phyloP scores from a whole-genome alignment of 1,140 invertebrate genomes.

The Procambarus clarkii region DNA sequence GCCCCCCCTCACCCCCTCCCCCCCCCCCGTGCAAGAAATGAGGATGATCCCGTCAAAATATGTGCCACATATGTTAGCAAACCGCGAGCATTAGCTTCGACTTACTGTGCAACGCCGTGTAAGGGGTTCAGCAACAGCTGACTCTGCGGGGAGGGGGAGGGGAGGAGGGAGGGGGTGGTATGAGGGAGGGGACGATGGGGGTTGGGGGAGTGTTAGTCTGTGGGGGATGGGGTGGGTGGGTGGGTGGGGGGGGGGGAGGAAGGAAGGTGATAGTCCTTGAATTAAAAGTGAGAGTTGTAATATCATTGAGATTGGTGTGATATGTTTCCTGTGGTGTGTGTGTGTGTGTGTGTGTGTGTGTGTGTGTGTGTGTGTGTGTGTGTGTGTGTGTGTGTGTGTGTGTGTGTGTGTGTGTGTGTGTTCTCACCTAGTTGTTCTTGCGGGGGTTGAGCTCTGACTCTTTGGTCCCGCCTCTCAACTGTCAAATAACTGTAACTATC shows the following conservation, averaged over 20 bases:
- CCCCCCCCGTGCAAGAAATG: constrained; percentile 26
- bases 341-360: not conserved
- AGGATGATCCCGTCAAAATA: constrained; percentile 36
- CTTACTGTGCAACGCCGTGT: not conserved
- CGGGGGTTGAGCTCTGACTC: too few species aligned
- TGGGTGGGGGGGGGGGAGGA: not conserved
- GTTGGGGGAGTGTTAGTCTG: not conserved
- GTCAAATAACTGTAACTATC: too few species aligned
- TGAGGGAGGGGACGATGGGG: not conserved
- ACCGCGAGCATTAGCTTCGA: not conserved
- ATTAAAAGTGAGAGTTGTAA: too few species aligned
- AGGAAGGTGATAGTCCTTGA: not conserved
- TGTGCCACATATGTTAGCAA: constrained; percentile 29
- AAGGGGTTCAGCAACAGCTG: not conserved
- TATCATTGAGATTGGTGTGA: too few species aligned
- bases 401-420: too few species aligned
- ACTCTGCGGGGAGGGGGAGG: not conserved
- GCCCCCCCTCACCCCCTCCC: too few species aligned
- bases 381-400: not conserved
- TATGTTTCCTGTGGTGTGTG: not conserved
- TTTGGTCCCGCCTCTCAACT: too few species aligned
- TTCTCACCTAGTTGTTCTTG: too few species aligned
- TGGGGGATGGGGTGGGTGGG: too few species aligned
- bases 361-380: constrained; percentile 2
- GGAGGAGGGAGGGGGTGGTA: not conserved